Conservation (phyloP, 2,888 invertebrate species). For the Cyrtodaria siliqua region DNA sequence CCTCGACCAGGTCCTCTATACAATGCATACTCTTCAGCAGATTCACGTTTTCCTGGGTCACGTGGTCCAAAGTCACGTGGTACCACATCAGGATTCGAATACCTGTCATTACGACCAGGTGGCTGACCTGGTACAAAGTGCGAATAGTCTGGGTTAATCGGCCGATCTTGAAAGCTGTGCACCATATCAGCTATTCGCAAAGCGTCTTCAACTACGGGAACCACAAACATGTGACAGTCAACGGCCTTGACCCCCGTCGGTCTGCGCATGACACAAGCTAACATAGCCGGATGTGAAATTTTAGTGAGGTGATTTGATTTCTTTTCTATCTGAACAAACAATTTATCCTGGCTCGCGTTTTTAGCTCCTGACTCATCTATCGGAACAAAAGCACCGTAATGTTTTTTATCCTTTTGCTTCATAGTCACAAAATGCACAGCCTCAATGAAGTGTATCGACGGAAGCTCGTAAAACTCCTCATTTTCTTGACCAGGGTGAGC, state of each 20-base stretch:
- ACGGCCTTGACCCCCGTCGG: constrained; percentile 99
- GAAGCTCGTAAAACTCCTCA: constrained; percentile 87
- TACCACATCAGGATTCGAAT: constrained; percentile 50
- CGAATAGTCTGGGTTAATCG: constrained; percentile 37
- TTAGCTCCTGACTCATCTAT: constrained; percentile 86
- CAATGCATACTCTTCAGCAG: constrained; percentile 45
- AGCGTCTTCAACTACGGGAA: constrained; percentile 72
- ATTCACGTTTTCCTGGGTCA: constrained; percentile 26
- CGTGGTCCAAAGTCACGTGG: constrained; percentile 40
- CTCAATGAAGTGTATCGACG: constrained; percentile 87
- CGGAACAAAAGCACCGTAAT: constrained; percentile 89
- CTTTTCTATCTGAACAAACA: constrained; percentile 97
- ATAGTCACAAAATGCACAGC: constrained; percentile 78
- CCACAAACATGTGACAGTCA: constrained; percentile 99
- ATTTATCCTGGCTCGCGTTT: constrained; percentile 80
- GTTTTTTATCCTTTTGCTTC: constrained; percentile 85
- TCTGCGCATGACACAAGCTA: constrained; percentile 97
- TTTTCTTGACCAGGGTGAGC: constrained; percentile 98
- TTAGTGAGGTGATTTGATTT: constrained; percentile 97
- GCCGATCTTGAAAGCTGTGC: constrained; percentile 58
- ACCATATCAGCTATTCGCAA: constrained; percentile 63
- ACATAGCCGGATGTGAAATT: constrained; percentile 97
- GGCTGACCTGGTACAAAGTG: constrained; percentile 30
- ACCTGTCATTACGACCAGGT: constrained; percentile 32
- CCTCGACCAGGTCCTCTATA: constrained; percentile 52